Percentiles rank a stretch among this genome's conserved stretches.
Evolutionary conservation across 2,113 vertebrate genomes (phyloP).

Genomic region (Amphiprion ocellaris): DNA sequence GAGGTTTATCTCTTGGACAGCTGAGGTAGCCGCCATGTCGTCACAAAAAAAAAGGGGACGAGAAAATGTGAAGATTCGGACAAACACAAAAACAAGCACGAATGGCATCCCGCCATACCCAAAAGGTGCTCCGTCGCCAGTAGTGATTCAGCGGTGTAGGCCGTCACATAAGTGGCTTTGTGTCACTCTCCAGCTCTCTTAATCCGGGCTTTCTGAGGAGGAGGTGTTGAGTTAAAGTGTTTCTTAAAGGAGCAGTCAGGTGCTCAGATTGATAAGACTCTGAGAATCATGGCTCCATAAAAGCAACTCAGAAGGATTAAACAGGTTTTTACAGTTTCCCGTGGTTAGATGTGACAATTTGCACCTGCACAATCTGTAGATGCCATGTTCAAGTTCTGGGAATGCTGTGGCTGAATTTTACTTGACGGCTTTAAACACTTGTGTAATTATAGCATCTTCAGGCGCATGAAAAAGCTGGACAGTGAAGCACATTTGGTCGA

Average conservation of each 20-base stretch:
- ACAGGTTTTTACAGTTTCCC: neutral
- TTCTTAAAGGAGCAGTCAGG: slow-evolving; percentile 49
- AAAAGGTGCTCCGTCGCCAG: slow-evolving; percentile 29
- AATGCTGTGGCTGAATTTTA: neutral
- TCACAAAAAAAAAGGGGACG: neutral
- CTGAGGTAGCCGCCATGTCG: neutral
- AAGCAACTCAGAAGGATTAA: slow-evolving; percentile 3
- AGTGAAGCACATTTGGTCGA: neutral
- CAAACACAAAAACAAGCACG: slow-evolving; percentile 43
- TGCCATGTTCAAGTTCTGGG: neutral
- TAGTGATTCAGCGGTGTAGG: slow-evolving; percentile 57
- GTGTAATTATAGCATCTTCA: neutral
- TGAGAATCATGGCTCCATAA: neutral
- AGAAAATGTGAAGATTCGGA: slow-evolving; percentile 19
- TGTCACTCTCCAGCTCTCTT: slow-evolving; percentile 67
- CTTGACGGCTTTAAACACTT: neutral
- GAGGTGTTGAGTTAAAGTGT: slow-evolving; percentile 40
- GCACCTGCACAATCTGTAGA: neutral
- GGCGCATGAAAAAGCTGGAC: neutral
- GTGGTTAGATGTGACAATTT: neutral
- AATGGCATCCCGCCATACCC: slow-evolving; percentile 3
- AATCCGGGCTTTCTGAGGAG: slow-evolving; percentile 67
- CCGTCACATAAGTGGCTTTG: slow-evolving; percentile 67
- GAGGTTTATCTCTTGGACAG: slow-evolving; percentile 24
- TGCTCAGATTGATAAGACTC: slow-evolving; percentile 61